Base-by-base conservation (phyloP, 2,888 invertebrate genomes). In the Serrognathus titanus region DNA sequence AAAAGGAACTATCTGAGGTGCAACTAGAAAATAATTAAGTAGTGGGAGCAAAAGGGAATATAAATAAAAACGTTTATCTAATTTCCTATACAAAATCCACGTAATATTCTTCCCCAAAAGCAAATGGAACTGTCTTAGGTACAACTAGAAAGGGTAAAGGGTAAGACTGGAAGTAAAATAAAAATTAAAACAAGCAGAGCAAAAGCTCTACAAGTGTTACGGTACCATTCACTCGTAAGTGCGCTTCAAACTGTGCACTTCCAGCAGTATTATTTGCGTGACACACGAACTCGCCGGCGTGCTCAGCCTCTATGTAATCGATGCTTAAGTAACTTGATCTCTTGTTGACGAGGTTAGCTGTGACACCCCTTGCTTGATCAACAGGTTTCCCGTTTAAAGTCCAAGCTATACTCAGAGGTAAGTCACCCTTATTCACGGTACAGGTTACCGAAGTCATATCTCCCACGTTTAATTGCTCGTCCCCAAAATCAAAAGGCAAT, bases 1-100 rank as follows among this genome's bases (percentile, higher is more conserved):
- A 71, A 90, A 91, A 61, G 88, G 85, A 68, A 86, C 84, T 69
- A 92, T 87, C 83, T 90, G 89, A 62, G 91, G 90, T 70, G 87
- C 84, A 77, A 90, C 90, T 91, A 49, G 31, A 55, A 55, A 35
- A 54, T 37, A 59, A 46, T 20, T 45, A 47, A 16, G 12, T 38
- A 56, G 10, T 41, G n/a, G 16, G n/a, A n/a, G n/a, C n/a, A n/a
- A n/a, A n/a, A n/a, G n/a, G n/a, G n/a, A n/a, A n/a, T n/a, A n/a
- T n/a, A n/a, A n/a, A n/a, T n/a, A n/a, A n/a, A n/a, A n/a, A n/a
- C n/a, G n/a, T n/a, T n/a, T n/a, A n/a, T n/a, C n/a, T n/a, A n/a
- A n/a, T n/a, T 24, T 45, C 5, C 12, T 16, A 16, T 45, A n/a
- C 45, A 12, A 45, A 45, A n/a, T 7, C 11, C 45, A 43, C 13